Evolutionary conservation across 1,140 invertebrate species (phyloP), one percentile per base, ranked within the genome.

Genomic region (Neomicropteryx cornuta): DNA sequence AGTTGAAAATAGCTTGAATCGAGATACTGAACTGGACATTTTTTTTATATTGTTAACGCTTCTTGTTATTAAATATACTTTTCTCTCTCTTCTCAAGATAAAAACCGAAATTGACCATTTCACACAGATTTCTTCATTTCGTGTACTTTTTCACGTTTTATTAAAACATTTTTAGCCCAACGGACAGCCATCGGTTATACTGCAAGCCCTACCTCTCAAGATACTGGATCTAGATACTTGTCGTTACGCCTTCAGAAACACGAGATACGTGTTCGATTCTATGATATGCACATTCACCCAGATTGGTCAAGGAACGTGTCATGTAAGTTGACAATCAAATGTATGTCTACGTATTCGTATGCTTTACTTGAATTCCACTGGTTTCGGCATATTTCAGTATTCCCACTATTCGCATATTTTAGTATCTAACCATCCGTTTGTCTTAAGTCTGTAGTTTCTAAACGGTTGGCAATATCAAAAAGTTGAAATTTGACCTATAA

Each of bases 281-380:
- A 68, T 73, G 54, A 66, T 75, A 39, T 75, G 73, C 36, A 74
- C 73, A 2, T 62, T 72, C 21, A 69, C 66, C 1, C 55, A 53
- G 46, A 43, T 46, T 18, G 72, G 72, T n/a, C 58, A 73, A 57
- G 71, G 72, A 23, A 67, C 70, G 16, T 75, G 72, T 38, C 62
- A 72, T 43, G 72, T 73, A 51, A 68, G 71, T 70, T 32, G 1
- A 17, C 5, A 24, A 23, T 19, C 27, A 19, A 3, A n/a, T 10
- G 33, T 18, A 28, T 28, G 16, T 31, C 21, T 39, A n/a, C 18
- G 16, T 3, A 4, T 21, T 19, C 2, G 4, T 36, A 18, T 10
- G 19, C 14, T 36, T 27, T 19, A 16, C 11, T 18, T 36, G 10
- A 20, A 18, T 36, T 36, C 4, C n/a, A n/a, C n/a, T n/a, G n/a